Conservation (phyloP, 2,113 vertebrate genomes). For the Oostethus manadensis region DNA sequence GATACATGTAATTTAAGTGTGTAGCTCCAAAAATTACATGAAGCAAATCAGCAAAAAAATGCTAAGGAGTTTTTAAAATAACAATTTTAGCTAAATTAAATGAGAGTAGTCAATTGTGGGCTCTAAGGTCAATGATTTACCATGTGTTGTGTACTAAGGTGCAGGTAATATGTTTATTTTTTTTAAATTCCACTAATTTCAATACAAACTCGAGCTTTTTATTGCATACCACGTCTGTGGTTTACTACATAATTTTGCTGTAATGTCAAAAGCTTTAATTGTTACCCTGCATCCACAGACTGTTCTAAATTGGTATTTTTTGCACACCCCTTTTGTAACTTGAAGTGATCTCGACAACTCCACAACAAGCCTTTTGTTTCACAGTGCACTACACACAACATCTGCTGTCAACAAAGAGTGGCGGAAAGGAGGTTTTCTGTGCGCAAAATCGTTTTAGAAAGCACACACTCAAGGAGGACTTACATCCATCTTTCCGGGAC, state of each 20-base stretch:
- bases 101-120: no score
- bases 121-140: no score
- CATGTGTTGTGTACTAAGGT: no score
- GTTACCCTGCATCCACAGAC: background rate
- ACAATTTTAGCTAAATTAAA: no score
- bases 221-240: background rate
- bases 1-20: no score
- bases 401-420: constrained; percentile 11
- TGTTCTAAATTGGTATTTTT: background rate
- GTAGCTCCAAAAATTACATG: no score
- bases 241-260: no score
- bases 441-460: constrained; percentile 6
- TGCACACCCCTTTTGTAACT: background rate
- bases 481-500: constrained; percentile 91
- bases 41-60: no score
- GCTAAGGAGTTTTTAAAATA: no score
- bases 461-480: constrained; percentile 53
- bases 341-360: background rate
- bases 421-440: background rate
- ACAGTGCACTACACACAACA: constrained; percentile 23
- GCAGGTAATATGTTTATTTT: no score
- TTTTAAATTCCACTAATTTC: no score
- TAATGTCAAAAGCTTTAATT: background rate
- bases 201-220: no score
- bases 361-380: background rate